Conservation (phyloP, 2,113 vertebrate genomes). For the Nesoenas mayeri region DNA sequence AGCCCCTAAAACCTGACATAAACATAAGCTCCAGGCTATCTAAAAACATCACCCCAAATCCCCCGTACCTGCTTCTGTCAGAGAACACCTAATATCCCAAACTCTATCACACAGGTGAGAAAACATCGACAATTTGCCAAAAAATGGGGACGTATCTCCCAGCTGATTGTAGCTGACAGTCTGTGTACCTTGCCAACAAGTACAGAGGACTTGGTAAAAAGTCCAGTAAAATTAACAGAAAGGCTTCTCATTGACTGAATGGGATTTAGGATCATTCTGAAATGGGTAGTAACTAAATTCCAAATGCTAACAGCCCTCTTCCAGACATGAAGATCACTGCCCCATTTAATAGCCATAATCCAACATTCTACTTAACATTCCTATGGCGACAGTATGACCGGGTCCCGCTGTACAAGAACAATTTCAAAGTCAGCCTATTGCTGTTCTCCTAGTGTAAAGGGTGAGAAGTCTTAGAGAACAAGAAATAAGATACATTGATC, state of each 20-base stretch:
- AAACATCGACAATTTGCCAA: neutral
- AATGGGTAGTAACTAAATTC: neutral
- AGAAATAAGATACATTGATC: neutral
- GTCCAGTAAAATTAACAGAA: neutral
- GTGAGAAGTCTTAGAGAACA: neutral
- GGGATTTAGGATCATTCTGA: neutral
- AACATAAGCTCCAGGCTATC: neutral
- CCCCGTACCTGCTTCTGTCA: neutral
- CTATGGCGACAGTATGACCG: rapidly evolving
- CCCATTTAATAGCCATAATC: neutral
- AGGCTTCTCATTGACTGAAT: neutral
- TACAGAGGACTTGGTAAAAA: neutral
- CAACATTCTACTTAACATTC: neutral
- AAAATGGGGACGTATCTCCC: neutral
- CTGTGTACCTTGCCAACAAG: neutral
- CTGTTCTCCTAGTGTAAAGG: neutral
- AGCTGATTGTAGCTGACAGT: neutral
- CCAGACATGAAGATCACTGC: neutral
- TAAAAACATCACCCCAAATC: neutral
- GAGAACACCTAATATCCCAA: neutral
- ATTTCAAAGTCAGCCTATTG: neutral
- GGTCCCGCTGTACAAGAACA: neutral
- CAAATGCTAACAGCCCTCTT: neutral
- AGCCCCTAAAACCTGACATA: neutral
- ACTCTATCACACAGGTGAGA: neutral